Evolutionary conservation across 2,888 invertebrate genomes (phyloP).

Genomic region (Polymixis flavicincta): DNA sequence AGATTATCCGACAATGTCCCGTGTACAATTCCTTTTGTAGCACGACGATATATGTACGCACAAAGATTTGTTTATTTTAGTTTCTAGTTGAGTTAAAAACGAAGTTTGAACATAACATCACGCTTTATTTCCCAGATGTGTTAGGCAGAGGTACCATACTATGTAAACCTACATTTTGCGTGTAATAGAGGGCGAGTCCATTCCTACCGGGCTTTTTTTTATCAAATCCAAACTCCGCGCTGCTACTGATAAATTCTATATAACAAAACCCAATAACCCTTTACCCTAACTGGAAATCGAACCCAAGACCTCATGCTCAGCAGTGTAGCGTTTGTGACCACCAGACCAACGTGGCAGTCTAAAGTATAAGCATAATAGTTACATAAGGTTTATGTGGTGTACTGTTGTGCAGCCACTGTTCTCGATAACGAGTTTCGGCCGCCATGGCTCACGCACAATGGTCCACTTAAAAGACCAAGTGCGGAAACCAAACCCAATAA

Average conservation of each 20-base stretch:
- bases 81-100: constrained; percentile 1
- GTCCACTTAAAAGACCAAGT: too few relatives aligned
- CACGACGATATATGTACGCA: not conserved
- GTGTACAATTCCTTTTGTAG: constrained; percentile 11
- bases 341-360: not conserved
- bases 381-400: constrained; percentile 14
- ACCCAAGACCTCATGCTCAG: not conserved
- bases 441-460: too few relatives aligned
- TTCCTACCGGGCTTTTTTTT: too few relatives aligned
- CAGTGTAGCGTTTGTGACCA: not conserved
- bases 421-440: constrained; percentile 19
- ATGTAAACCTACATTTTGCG: not conserved
- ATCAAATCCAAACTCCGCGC: too few relatives aligned
- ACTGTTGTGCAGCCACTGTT: constrained; percentile 14
- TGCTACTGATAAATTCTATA: too few relatives aligned
- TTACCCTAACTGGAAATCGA: not conserved
- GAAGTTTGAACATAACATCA: constrained; percentile 12
- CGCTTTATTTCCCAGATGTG: not conserved
- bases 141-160: not conserved
- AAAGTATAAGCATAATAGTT: constrained; percentile 26
- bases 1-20: constrained; percentile 35
- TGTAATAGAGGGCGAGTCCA: too few relatives aligned
- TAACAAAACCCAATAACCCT: not conserved
- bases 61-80: constrained; percentile 3
- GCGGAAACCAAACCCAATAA: too few relatives aligned